Evolutionary conservation across 2,888 invertebrate genomes (phyloP).

Genomic region (Sinopyrophorus schimmeli): DNA sequence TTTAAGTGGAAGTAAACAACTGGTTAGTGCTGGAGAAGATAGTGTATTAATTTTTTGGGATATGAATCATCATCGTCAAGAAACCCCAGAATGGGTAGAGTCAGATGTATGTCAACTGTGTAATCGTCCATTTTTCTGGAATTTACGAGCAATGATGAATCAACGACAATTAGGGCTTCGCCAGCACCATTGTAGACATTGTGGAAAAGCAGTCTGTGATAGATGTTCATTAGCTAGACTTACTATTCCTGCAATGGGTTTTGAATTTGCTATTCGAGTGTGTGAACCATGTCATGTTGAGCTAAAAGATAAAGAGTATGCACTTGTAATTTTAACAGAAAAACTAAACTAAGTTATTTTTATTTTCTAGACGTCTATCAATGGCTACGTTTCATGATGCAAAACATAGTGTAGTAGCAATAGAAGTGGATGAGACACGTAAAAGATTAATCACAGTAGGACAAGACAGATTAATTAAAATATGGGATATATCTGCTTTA

Average conservation of each 20-base stretch:
- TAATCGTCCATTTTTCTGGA: slow-evolving; percentile 98
- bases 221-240: slow-evolving; percentile 86
- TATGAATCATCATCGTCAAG: slow-evolving; percentile 84
- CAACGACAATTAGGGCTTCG: slow-evolving; percentile 89
- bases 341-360: no score
- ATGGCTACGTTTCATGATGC: slow-evolving; percentile 95
- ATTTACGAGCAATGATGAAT: slow-evolving; percentile 97
- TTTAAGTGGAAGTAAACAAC: slow-evolving; percentile 74
- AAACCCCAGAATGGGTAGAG: slow-evolving; percentile 96
- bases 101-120: slow-evolving; percentile 94
- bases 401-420: slow-evolving; percentile 85
- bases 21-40: slow-evolving; percentile 90
- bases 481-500: slow-evolving; percentile 80
- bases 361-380: slow-evolving; percentile 75
- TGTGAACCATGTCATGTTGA: slow-evolving; percentile 89
- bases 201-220: slow-evolving; percentile 95
- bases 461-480: slow-evolving; percentile 92
- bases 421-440: slow-evolving; percentile 88
- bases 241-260: slow-evolving; percentile 94
- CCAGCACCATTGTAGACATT: slow-evolving; percentile 89
- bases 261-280: slow-evolving; percentile 95
- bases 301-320: slow-evolving; percentile 85
- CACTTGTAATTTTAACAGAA: slow-evolving; percentile 39
- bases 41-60: slow-evolving; percentile 94
- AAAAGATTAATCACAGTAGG: slow-evolving; percentile 91